Conservation (phyloP, 1,140 invertebrate genomes). For the Rhyacophila brunnea region DNA sequence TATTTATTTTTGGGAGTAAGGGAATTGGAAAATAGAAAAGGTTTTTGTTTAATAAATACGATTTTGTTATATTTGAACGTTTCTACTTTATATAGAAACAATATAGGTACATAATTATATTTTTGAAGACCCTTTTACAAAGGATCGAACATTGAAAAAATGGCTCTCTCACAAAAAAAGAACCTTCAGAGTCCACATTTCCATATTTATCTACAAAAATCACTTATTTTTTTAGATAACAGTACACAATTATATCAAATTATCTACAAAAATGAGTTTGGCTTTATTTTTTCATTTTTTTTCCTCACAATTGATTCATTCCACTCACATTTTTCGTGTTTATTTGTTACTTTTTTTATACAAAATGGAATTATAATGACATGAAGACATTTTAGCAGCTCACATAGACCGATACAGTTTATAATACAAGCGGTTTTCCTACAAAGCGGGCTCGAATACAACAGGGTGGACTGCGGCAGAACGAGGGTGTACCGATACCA, state of each 20-base stretch:
- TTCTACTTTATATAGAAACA: slow-evolving; percentile 39
- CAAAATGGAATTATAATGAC: slow-evolving; percentile 28
- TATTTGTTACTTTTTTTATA: slow-evolving; percentile 15
- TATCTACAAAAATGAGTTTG: slow-evolving; percentile 38
- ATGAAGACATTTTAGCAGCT: slow-evolving; percentile 31
- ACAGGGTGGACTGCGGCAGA: slow-evolving; percentile 28
- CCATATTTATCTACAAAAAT: slow-evolving; percentile 38
- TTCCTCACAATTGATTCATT: slow-evolving; percentile 24
- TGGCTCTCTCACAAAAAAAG: slow-evolving; percentile 36
- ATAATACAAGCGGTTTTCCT: slow-evolving; percentile 35
- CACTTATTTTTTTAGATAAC: slow-evolving; percentile 36
- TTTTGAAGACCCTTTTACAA: slow-evolving; percentile 35
- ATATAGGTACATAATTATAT: slow-evolving; percentile 38
- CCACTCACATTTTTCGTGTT: slow-evolving; percentile 18
- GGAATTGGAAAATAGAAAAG: background rate
- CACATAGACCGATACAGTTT: slow-evolving; percentile 32
- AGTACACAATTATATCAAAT: slow-evolving; percentile 38
- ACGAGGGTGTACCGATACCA: slow-evolving; percentile 23
- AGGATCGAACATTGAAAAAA: slow-evolving; percentile 37
- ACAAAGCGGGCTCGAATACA: slow-evolving; percentile 34
- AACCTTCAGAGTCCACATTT: slow-evolving; percentile 35
- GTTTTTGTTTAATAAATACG: slow-evolving; percentile 21
- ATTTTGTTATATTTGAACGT: slow-evolving; percentile 31
- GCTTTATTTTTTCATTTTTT: slow-evolving; percentile 29
- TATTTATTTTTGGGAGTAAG: background rate